Percentiles rank a stretch among this genome's conserved stretches.
Conservation (phyloP, 2,113 vertebrate species). For the Dasyurus viverrinus region DNA sequence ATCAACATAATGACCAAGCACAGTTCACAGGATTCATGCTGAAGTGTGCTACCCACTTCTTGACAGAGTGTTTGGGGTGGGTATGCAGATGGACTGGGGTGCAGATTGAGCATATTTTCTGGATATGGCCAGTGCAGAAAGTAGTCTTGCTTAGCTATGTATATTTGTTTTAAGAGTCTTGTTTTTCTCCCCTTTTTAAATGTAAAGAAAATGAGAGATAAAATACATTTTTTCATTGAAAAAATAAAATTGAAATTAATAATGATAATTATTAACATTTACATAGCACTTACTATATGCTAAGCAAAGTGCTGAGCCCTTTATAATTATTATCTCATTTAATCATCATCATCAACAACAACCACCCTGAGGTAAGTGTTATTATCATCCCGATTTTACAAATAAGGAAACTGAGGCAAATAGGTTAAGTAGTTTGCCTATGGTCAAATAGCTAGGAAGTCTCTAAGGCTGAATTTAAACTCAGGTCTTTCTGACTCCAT, state of each 20-base stretch:
- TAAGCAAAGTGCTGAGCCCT: not conserved
- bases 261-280: not conserved
- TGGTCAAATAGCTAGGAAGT: not conserved
- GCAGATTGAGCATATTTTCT: not conserved
- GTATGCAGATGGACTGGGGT: not conserved
- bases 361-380: not conserved
- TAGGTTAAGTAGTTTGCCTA: not conserved
- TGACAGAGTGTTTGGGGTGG: not conserved
- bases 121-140: not conserved
- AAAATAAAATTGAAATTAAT: not conserved
- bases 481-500: not conserved
- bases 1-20: not conserved
- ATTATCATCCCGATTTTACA: not conserved
- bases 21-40: not conserved
- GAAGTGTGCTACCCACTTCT: not conserved
- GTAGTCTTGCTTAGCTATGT: not conserved
- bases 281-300: not conserved
- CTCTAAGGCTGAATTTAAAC: not conserved
- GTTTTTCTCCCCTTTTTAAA: not conserved
- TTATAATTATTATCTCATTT: not conserved
- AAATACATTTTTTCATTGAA: not conserved
- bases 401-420: not conserved
- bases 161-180: not conserved
- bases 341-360: not conserved
- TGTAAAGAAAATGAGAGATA: not conserved